A percentile compares a stretch with the other conserved stretches of the same genome.
Evolutionary conservation across 1,140 invertebrate genomes (phyloP).

Genomic region (Drosophila yakuba): DNA sequence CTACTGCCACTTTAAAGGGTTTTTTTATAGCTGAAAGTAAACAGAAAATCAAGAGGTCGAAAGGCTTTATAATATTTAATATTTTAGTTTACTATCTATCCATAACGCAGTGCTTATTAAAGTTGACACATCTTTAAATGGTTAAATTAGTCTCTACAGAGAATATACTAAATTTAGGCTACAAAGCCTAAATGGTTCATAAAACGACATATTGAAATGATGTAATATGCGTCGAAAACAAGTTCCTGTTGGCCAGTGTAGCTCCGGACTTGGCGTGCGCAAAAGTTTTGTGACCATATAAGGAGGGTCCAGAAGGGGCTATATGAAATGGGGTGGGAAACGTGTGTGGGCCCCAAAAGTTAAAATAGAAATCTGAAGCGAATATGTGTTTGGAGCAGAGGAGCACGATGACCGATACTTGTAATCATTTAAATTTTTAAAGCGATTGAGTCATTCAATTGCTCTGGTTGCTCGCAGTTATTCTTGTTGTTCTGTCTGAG

Average conservation of each 20-base stretch:
- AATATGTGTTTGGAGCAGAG: neutral
- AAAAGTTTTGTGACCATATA: slow-evolving; percentile 26
- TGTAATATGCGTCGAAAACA: neutral
- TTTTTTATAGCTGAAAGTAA: neutral
- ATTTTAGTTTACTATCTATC: neutral
- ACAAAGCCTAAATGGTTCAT: too few species aligned
- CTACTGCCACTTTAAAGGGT: neutral
- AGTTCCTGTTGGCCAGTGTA: slow-evolving; percentile 18
- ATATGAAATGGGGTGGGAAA: slow-evolving; percentile 8
- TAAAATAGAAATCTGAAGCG: slow-evolving; percentile 5
- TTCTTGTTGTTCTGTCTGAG: neutral
- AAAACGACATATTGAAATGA: neutral
- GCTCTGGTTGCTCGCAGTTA: slow-evolving; percentile 6
- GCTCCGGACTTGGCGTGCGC: slow-evolving; percentile 11
- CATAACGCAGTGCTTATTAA: neutral
- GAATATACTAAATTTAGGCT: too few species aligned
- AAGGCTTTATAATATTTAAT: too few species aligned
- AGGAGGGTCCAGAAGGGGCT: neutral
- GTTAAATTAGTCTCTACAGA: too few species aligned
- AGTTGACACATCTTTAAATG: neutral
- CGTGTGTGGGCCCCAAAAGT: slow-evolving; percentile 18
- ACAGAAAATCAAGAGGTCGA: neutral
- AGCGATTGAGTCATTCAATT: slow-evolving; percentile 34
- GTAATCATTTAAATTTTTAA: slow-evolving; percentile 23
- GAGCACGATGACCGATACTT: slow-evolving; percentile 1